Evolutionary conservation across 2,888 invertebrate species (phyloP).

Genomic region (Physocephala rufipes): DNA sequence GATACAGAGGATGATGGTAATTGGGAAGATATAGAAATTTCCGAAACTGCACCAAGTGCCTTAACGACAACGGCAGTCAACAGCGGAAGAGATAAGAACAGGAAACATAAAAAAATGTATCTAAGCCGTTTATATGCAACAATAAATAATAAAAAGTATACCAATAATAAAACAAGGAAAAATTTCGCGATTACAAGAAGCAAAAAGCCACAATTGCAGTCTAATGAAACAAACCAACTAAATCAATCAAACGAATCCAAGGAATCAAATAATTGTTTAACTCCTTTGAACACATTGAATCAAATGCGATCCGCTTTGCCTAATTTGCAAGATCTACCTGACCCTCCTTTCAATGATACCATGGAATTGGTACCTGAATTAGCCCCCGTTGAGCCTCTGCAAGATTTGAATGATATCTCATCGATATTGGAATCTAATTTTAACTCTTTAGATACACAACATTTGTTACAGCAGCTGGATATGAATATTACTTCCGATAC

Average conservation of each 20-base stretch:
- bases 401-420: slow-evolving; percentile 48
- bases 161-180: slow-evolving; percentile 14
- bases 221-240: background rate
- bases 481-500: slow-evolving; percentile 22
- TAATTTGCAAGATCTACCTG: slow-evolving; percentile 48
- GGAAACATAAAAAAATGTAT: slow-evolving; percentile 48
- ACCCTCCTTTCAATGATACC: slow-evolving; percentile 47
- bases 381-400: slow-evolving; percentile 45
- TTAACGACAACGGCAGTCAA: slow-evolving; percentile 27
- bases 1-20: slow-evolving; percentile 52
- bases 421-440: slow-evolving; percentile 47
- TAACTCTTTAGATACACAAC: slow-evolving; percentile 34
- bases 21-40: slow-evolving; percentile 59
- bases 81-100: slow-evolving; percentile 41
- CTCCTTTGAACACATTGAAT: background rate
- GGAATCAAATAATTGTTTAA: too few relatives aligned
- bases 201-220: slow-evolving; percentile 3
- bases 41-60: slow-evolving; percentile 42
- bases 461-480: slow-evolving; percentile 30
- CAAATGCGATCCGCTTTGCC: slow-evolving; percentile 36
- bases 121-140: slow-evolving; percentile 44
- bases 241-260: background rate
- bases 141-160: slow-evolving; percentile 27
- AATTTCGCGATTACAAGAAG: background rate
- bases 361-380: slow-evolving; percentile 47